These are phyloP conservation scores for Rhynchopsitta pachyrhyncha DNA, from an alignment of 2,113 vertebrate species.

Conservation along the genomic window DNA sequence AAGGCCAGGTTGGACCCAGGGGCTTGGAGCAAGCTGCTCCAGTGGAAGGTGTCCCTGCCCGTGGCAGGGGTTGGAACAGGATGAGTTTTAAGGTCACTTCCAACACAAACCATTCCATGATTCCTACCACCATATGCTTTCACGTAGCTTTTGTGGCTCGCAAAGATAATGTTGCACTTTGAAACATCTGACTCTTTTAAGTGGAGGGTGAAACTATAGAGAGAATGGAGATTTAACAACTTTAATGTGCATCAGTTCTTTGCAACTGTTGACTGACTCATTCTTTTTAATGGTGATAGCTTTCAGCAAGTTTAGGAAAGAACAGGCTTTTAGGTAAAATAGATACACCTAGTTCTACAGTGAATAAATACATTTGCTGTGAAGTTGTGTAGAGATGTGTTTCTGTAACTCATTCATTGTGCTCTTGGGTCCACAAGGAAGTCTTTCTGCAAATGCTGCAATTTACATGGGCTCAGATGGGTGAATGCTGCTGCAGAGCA, in stretches of 20 bases:
- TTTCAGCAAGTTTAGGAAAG: conserved; percentile 4
- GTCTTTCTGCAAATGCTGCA: neutral
- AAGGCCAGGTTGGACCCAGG: too few species aligned
- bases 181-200: neutral
- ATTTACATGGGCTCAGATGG: neutral
- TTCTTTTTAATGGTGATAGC: neutral
- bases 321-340: conserved; percentile 25
- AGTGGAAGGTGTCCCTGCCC: neutral
- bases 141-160: neutral
- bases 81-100: neutral
- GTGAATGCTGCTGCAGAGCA: accelerated
- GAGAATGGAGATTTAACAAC: neutral
- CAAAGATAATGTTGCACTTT: neutral
- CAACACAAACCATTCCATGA: neutral
- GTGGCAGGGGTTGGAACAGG: neutral
- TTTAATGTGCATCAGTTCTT: neutral
- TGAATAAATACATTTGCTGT: neutral
- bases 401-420: neutral
- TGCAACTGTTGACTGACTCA: conserved; percentile 17
- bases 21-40: neutral
- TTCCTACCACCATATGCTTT: neutral
- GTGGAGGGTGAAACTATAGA: neutral
- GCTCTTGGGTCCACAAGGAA: neutral
- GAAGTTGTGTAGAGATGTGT: neutral
- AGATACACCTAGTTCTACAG: neutral